These are phyloP conservation scores for Drosophila santomea DNA, from an alignment of 1,140 invertebrate genomes.

Conservation along the genomic window DNA sequence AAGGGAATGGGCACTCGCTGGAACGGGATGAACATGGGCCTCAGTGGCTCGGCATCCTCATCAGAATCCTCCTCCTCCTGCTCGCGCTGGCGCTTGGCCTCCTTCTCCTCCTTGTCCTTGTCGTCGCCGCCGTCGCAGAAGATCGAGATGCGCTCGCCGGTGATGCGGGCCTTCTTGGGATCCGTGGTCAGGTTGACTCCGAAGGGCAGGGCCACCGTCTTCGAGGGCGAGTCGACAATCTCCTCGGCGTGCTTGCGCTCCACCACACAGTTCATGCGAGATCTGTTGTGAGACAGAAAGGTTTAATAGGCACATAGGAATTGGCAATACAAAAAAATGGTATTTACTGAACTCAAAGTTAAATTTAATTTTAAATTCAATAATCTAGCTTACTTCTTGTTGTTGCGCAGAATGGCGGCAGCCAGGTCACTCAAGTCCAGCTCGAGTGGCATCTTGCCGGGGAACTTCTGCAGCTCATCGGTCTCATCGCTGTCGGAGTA, in stretches of 20 bases:
- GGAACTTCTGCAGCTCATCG: conserved; percentile 87
- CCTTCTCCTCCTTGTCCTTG: conserved; percentile 50
- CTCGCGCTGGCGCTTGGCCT: conserved; percentile 67
- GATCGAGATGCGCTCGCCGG: conserved; percentile 93
- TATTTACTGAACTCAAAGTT: too few relatives aligned
- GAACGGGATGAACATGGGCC: conserved; percentile 83
- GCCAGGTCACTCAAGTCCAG: conserved; percentile 92
- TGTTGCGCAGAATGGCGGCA: conserved; percentile 90
- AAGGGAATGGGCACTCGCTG: conserved; percentile 84
- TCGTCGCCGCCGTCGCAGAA: conserved; percentile 91
- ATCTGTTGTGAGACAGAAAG: conserved; percentile 70
- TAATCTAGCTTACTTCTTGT: conserved; percentile 87
- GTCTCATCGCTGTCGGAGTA: conserved; percentile 84
- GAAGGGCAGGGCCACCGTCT: conserved; percentile 88
- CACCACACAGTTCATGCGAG: conserved; percentile 94
- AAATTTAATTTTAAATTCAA: too few relatives aligned
- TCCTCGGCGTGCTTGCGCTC: conserved; percentile 93
- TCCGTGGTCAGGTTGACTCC: conserved; percentile 90
- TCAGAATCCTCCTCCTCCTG: conserved; percentile 73
- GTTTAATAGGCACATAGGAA: background rate
- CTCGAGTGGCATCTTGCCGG: conserved; percentile 91
- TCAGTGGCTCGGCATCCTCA: conserved; percentile 74
- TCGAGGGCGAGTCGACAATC: conserved; percentile 90
- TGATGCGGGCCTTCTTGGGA: conserved; percentile 89
- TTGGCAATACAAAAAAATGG: too few relatives aligned